Evolutionary conservation across 2,888 invertebrate species (phyloP), one percentile per base, ranked within the genome.

Genomic region (Eristalis intricaria): DNA sequence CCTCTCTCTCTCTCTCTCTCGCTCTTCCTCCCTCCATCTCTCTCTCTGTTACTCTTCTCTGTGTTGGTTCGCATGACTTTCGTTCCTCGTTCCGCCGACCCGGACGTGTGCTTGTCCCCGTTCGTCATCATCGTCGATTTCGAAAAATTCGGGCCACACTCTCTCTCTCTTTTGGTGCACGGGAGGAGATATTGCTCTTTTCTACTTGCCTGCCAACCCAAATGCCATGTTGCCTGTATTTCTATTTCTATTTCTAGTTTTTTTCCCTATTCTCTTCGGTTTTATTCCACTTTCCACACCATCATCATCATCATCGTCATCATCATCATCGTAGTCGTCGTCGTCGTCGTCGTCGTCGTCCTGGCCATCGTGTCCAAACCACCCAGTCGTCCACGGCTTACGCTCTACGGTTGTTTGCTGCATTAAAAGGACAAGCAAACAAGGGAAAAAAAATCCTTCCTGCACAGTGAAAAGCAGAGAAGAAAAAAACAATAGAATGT

Each of bases 361-460:
- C n/a, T n/a, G n/a, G n/a, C n/a, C n/a, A n/a, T n/a, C n/a, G n/a
- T n/a, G n/a, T n/a, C 35, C 26, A 5, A 13, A 43, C 66, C 40
- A 19, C 32, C 71, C 19, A 50, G 8, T 8, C 65, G 50, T 50
- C n/a, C n/a, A 43, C 19, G 8, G 50, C 50, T 77, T 61, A 40
- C 43, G 82, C 66, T 87, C 84, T 75, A 84, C 76, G 79, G 79
- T 84, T 87, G 84, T 87, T 87, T 84, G 79, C 87, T 87, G 87
- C 87, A 87, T 84, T 87, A 87, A 87, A 87, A 84, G 76, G 79
- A 87, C 75, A 84, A 84, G 79, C 84, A 79, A 87, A 87, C 84
- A 84, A 69, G 29, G 35, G 60, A 73, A 73, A 73, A 73, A 66
- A 83, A 77, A 60, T 69, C 63, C 15, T 50, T 60, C 23, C 23